Conservation (phyloP, 2,888 invertebrate genomes). For the Phaedon cochleariae region DNA sequence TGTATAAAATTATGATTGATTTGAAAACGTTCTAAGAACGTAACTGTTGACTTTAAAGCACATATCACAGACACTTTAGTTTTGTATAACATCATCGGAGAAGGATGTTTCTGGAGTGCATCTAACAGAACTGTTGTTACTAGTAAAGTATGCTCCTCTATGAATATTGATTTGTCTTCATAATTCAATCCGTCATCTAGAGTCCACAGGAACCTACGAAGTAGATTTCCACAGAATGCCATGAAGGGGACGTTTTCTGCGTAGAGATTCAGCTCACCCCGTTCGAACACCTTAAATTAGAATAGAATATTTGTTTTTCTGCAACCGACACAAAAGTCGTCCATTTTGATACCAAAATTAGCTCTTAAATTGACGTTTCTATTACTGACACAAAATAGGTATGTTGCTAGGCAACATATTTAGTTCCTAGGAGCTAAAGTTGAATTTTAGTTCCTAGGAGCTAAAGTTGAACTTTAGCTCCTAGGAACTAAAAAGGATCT, state of each 20-base stretch:
- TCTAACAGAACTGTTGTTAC: constrained; percentile 52
- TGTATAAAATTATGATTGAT: constrained; percentile 42
- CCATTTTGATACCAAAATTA: too few relatives aligned
- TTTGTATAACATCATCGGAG: constrained; percentile 49
- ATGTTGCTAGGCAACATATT: too few relatives aligned
- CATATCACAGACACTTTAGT: constrained; percentile 52
- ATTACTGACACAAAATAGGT: too few relatives aligned
- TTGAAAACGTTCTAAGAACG: constrained; percentile 46
- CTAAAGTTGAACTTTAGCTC: too few relatives aligned
- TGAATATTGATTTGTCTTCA: constrained; percentile 52
- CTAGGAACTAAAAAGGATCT: too few relatives aligned
- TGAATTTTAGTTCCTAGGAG: too few relatives aligned
- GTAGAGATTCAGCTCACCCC: constrained; percentile 69
- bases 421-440: too few relatives aligned
- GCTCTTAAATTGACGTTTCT: too few relatives aligned
- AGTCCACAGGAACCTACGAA: constrained; percentile 48
- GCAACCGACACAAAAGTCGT: too few relatives aligned
- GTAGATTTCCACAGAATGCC: constrained; percentile 37
- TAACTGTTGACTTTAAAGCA: constrained; percentile 46
- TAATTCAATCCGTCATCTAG: constrained; percentile 50
- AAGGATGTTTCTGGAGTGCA: constrained; percentile 45
- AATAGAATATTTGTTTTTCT: background rate
- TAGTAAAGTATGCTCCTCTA: constrained; percentile 53
- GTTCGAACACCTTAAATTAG: constrained; percentile 68
- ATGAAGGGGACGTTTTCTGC: constrained; percentile 62